Evolutionary conservation across 2,797 vertebrate genomes (phyloP), one percentile per base, ranked within the genome.

Genomic region (Schizothorax lantsangensis): DNA sequence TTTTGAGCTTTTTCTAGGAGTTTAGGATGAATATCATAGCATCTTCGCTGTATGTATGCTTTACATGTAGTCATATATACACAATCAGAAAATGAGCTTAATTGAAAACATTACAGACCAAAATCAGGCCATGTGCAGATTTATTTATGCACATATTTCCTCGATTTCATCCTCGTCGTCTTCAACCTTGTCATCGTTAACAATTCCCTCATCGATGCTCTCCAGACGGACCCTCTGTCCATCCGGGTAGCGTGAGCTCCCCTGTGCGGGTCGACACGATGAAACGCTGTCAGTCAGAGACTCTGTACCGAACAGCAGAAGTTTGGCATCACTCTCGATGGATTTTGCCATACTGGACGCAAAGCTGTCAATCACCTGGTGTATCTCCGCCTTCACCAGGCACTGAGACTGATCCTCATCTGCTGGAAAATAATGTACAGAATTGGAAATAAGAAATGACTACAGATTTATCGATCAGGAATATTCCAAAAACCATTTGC

Each of bases 171-270:
- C 91, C 3, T 93, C 94, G 43, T 94, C 93, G 1, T 93, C 93
- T 52, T 72, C 66, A 38, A n/a, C 84, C 84, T 91, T 73, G 91
- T 95, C 92, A 4, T 96, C 95, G 64, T 93, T 96, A 78, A 96
- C 88, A 0, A 96, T 97, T 73, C 97, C 98, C 93, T 99, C 98
- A 38, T 98, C 97, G 0, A 99, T 99, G 89, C 97, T 99, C 92
- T 99, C 96, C 92, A 99, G 86, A 88, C 96, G 96, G 83, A 97
- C 93, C 91, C 97, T 96, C 91, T 97, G 97, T 30, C 94, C 95
- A 1, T 94, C 93, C 1, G 95, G 95, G 86, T 95, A 95, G 38
- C 96, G 94, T 86, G 93, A 94, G 45, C 89, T 93, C 40, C 95
- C 95, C 0, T 93, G 92, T 0, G 79, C 17, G 11, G 69, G 23